Evolutionary conservation across 2,888 invertebrate species (phyloP).

Genomic region (Orthosia incerta): DNA sequence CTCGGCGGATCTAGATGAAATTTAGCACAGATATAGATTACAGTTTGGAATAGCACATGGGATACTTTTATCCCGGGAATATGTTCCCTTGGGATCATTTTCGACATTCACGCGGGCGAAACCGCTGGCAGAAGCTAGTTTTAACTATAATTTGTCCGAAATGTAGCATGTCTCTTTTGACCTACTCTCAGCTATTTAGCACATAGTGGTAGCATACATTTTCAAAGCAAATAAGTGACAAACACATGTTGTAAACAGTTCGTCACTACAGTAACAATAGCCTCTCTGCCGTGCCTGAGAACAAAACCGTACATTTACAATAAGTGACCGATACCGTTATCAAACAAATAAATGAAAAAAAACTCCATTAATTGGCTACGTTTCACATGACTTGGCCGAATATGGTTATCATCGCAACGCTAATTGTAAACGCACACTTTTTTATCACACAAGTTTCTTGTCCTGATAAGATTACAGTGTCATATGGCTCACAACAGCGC

Average conservation of each 20-base stretch:
- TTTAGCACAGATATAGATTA: no score
- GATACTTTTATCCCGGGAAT: no score
- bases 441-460: conserved; percentile 84
- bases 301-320: conserved; percentile 50
- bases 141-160: conserved; percentile 8
- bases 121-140: no score
- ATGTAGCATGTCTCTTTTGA: conserved; percentile 52
- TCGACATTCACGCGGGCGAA: no score
- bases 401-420: conserved; percentile 81
- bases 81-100: no score
- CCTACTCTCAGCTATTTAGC: conserved; percentile 56
- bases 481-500: conserved; percentile 83
- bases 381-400: conserved; percentile 78
- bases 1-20: no score
- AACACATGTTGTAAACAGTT: conserved; percentile 30
- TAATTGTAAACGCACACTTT: conserved; percentile 85
- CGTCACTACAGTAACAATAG: conserved; percentile 47
- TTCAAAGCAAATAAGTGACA: conserved; percentile 51
- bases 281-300: conserved; percentile 25
- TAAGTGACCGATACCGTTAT: conserved; percentile 70
- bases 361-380: conserved; percentile 68
- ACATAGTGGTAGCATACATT: conserved; percentile 42
- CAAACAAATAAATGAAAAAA: conserved; percentile 68
- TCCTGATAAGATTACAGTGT: conserved; percentile 87
- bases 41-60: no score